Conservation (phyloP, 2,113 vertebrate species). For the Paramisgurnus dabryanus region DNA sequence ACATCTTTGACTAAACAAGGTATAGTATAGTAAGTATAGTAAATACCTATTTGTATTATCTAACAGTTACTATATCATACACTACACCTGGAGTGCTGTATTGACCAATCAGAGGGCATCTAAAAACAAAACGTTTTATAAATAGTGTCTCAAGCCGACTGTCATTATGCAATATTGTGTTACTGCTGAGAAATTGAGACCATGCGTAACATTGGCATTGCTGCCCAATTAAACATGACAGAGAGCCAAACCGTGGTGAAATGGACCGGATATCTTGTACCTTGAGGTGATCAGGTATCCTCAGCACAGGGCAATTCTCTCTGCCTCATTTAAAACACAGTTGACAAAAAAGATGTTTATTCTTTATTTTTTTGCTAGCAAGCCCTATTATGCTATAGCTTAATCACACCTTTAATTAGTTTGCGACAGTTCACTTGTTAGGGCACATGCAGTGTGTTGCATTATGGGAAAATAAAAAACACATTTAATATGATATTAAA, state of each 20-base stretch:
- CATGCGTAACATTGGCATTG: neutral
- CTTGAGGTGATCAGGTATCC: neutral
- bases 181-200: neutral
- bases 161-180: neutral
- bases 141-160: neutral
- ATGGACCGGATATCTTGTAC: neutral
- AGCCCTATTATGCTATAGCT: neutral
- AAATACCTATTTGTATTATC: too few species aligned
- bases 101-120: neutral
- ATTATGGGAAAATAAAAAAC: neutral
- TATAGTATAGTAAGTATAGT: too few species aligned
- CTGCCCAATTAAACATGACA: conserved; percentile 15
- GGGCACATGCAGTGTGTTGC: neutral
- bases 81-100: too few species aligned
- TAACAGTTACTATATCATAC: too few species aligned
- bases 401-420: conserved; percentile 13
- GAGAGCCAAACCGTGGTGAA: neutral
- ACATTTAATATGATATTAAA: neutral
- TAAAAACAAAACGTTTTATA: neutral
- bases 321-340: conserved; percentile 2
- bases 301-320: neutral
- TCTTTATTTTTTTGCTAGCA: neutral
- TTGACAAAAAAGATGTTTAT: neutral
- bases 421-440: conserved; percentile 9
- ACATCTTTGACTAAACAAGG: too few species aligned